phyloP scores from a whole-genome alignment of 2,113 vertebrate genomes.

The Stegastes partitus region DNA sequence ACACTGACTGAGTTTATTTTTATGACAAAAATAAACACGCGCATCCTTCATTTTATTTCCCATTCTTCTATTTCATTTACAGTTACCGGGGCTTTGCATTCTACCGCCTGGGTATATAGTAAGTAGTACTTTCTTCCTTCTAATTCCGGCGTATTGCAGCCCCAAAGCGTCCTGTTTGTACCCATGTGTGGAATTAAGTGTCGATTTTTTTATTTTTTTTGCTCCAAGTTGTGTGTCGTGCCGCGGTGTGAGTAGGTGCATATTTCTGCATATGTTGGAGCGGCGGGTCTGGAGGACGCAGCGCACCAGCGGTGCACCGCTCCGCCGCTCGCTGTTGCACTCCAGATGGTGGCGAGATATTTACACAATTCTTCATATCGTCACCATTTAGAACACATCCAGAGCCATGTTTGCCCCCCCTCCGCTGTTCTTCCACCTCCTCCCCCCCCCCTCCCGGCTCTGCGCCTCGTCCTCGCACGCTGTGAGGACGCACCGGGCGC shows the following conservation, averaged over 20 bases:
- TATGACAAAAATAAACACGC: constrained; percentile 16
- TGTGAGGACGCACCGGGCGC: not conserved
- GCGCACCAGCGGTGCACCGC: constrained; percentile 25
- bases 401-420: constrained; percentile 33
- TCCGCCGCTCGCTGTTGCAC: constrained; percentile 37
- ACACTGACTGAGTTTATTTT: constrained; percentile 18
- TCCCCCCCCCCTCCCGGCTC: constrained; percentile 3
- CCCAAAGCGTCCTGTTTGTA: constrained; percentile 15
- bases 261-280: constrained; percentile 46
- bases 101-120: constrained; percentile 78
- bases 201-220: constrained; percentile 32
- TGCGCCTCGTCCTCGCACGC: not conserved
- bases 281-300: constrained; percentile 48
- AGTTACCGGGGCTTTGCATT: constrained; percentile 81
- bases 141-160: constrained; percentile 11
- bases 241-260: constrained; percentile 45
- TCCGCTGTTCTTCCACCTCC: too few relatives aligned
- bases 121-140: constrained; percentile 77
- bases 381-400: constrained; percentile 33
- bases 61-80: constrained; percentile 75
- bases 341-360: constrained; percentile 62
- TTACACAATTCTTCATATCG: constrained; percentile 17
- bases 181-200: constrained; percentile 39
- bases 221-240: constrained; percentile 67
- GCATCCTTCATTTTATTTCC: constrained; percentile 35